Percentiles rank a stretch among this genome's conserved stretches.
These are phyloP conservation scores for Paramuricea clavata DNA, from an alignment of 92 coral and sea anemone species.

Conservation along the genomic window DNA sequence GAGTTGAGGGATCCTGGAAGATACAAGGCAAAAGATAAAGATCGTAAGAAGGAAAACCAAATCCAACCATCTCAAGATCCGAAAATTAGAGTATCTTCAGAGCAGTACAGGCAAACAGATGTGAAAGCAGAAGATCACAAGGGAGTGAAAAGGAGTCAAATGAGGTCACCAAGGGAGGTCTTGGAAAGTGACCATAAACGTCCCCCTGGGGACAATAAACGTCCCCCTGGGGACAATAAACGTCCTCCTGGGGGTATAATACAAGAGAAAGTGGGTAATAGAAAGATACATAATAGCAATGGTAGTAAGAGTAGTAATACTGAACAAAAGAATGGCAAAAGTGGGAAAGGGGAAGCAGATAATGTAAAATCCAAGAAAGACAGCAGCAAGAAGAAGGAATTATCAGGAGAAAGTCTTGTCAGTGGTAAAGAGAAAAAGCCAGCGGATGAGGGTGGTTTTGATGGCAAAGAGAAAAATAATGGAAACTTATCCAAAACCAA, in stretches of 20 bases:
- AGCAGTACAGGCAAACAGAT: not conserved
- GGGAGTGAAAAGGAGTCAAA: not conserved
- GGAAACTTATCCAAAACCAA: not conserved
- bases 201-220: constrained; percentile 25
- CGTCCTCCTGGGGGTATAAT: too few species aligned
- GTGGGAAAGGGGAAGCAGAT: not conserved
- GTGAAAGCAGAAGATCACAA: not conserved
- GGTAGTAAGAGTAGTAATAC: not conserved
- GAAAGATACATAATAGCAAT: too few species aligned
- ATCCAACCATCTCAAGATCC: not conserved
- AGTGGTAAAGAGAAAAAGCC: not conserved
- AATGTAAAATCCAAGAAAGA: not conserved
- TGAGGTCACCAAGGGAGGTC: not conserved
- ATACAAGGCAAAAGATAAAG: not conserved
- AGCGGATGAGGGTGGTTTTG: not conserved
- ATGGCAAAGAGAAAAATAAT: not conserved
- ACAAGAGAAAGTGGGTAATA: too few species aligned
- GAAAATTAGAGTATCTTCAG: not conserved
- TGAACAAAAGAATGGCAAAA: too few species aligned
- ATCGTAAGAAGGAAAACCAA: not conserved
- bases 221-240: too few species aligned
- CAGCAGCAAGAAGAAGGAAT: not conserved
- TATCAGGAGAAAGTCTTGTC: not conserved
- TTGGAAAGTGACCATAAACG: constrained; percentile 13
- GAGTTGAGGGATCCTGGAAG: not conserved